Base-by-base conservation (phyloP, 2,888 invertebrate genomes). In the Megamerina dolium region DNA sequence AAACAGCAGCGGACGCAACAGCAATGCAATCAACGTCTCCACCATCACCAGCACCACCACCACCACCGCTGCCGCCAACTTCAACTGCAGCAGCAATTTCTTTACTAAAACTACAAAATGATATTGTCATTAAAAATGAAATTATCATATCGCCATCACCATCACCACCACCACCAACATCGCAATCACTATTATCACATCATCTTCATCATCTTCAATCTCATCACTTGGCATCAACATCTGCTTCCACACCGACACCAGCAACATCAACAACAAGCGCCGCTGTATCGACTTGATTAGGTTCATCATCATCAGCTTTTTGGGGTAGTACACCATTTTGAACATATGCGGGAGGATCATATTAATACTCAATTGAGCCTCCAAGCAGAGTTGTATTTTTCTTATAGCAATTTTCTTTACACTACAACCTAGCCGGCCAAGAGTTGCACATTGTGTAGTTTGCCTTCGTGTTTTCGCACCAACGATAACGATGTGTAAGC, bases 131-230 rank as follows among this genome's bases (percentile, higher is more conserved):
- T 20, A 65, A 65, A 45, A 63, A 62, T 50, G 65, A 66, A 58
- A 60, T 67, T 51, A 55, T 61, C 50, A 63, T 66, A 46, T 69
- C 69, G 38, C 61, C 67, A 21, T 63, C 66, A 26, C 65, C 58
- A 6, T 57, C 60, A 21, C 59, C 67, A 32, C 63, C 68, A 17
- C 63, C 67, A 18, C 43, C 49, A 14, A 50, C 48, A n/a, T 2
- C 45, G 10, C 9, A 41, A 39, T 13, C 40, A 29, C 13, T 41
- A 21, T 38, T 49, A 39, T 40, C 52, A n/a, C n/a, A n/a, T 2
- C 29, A 21, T 20, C 40, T 14, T 1, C 41, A 20, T 27, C 30
- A 27, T 19, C 36, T 37, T 33, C n/a, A n/a, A n/a, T n/a, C n/a
- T n/a, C n/a, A n/a, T n/a, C n/a, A n/a, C n/a, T n/a, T n/a, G 47